Evolutionary conservation across 2,113 vertebrate genomes (phyloP).

Genomic region (Colossoma macropomum): DNA sequence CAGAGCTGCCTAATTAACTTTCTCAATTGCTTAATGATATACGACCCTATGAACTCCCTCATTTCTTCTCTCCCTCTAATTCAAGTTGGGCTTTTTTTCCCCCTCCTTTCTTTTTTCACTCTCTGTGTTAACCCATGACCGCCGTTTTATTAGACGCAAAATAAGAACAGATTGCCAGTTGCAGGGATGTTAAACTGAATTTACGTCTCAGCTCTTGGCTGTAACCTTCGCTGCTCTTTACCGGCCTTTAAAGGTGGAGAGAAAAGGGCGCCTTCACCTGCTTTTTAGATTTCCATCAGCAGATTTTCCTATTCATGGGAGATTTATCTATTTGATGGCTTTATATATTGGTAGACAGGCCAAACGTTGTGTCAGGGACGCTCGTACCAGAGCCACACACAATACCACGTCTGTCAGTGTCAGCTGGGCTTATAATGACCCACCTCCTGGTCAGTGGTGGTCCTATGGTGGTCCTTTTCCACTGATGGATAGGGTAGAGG

Average conservation of each 20-base stretch:
- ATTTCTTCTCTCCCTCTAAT: slow-evolving; percentile 69
- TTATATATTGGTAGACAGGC: no score
- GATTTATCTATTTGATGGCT: no score
- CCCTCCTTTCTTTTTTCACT: slow-evolving; percentile 56
- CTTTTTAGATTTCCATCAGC: not conserved
- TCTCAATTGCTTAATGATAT: slow-evolving; percentile 86
- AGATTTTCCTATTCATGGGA: no score
- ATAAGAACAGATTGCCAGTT: slow-evolving; percentile 58
- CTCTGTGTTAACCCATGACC: slow-evolving; percentile 69
- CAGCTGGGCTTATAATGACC: no score
- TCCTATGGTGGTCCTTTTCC: no score
- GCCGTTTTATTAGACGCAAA: slow-evolving; percentile 66
- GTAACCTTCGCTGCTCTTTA: slow-evolving; percentile 23
- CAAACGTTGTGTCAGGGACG: no score
- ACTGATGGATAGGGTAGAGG: no score
- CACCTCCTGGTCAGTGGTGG: no score
- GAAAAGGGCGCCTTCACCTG: not conserved
- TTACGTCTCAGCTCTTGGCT: not conserved
- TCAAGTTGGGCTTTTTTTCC: slow-evolving; percentile 69
- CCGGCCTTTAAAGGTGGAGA: not conserved
- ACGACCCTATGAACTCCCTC: slow-evolving; percentile 80
- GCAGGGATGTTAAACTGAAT: slow-evolving; percentile 30
- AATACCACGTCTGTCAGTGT: no score
- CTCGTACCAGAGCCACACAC: no score
- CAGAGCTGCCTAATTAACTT: slow-evolving; percentile 84